These are phyloP conservation scores for Arnoldichthys spilopterus DNA, from an alignment of 2,797 vertebrate species.

Conservation along the genomic window DNA sequence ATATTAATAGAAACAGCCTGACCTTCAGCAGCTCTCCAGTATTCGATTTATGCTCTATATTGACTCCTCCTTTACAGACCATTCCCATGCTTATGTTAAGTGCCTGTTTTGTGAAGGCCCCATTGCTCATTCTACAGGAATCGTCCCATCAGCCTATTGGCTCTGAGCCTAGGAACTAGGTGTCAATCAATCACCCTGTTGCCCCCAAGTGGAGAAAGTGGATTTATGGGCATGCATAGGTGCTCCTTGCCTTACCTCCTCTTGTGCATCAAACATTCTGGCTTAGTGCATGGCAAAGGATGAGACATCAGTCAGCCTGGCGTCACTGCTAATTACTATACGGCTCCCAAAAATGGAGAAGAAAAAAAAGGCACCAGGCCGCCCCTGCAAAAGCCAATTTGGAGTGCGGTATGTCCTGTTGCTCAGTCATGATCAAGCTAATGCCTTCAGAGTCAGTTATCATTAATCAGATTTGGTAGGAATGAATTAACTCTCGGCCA, in stretches of 20 bases:
- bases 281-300: slow-evolving; percentile 34
- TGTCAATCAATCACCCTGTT: slow-evolving; percentile 46
- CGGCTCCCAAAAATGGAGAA: slow-evolving; percentile 49
- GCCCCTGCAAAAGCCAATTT: slow-evolving; percentile 47
- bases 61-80: slow-evolving; percentile 18
- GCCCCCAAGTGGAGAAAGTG: slow-evolving; percentile 5
- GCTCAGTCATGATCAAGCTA: slow-evolving; percentile 56
- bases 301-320: slow-evolving; percentile 46
- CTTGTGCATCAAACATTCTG: slow-evolving; percentile 38
- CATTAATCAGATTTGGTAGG: slow-evolving; percentile 60
- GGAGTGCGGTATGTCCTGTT: slow-evolving; percentile 39
- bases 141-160: slow-evolving; percentile 41
- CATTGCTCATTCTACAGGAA: slow-evolving; percentile 22
- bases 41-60: slow-evolving; percentile 17
- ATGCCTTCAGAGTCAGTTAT: slow-evolving; percentile 54
- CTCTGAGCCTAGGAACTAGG: slow-evolving; percentile 31
- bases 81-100: slow-evolving; percentile 19
- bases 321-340: slow-evolving; percentile 58
- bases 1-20: slow-evolving; percentile 13
- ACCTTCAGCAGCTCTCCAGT: background rate
- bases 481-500: slow-evolving; percentile 51
- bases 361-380: slow-evolving; percentile 57
- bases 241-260: slow-evolving; percentile 43
- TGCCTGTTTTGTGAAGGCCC: slow-evolving; percentile 16
- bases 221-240: slow-evolving; percentile 36